Evolutionary conservation across 2,797 vertebrate genomes (phyloP), one percentile per base, ranked within the genome.

Genomic region (Taenioides sp.): DNA sequence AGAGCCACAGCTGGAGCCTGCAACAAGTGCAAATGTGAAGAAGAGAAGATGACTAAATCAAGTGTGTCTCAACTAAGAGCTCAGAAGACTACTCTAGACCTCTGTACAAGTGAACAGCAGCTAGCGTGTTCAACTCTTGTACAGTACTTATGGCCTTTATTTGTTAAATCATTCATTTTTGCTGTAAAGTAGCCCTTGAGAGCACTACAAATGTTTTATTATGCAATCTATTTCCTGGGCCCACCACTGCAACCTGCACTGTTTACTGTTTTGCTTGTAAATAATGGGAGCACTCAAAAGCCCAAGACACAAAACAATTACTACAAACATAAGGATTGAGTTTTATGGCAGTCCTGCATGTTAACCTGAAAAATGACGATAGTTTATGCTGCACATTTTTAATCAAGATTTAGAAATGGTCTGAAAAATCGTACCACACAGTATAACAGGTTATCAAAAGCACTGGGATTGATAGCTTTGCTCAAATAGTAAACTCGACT

Each of bases 1-100:
- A 84, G 75, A 85, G 80, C 72, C 81, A 79, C 89, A 91, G 87
- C 88, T 89, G 86, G 25, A 66, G 79, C 60, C 73, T 54, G 61
- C 2, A 25, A 77, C n/a, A 79, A 52, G 49, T 76, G 84, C 86
- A 84, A 80, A 90, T 86, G 86, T 83, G 76, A 54, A 77, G 75
- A 54, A 76, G 65, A 54, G 47, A 49, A 72, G 72, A 67, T 71
- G 61, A 28, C 71, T 50, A 20, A 58, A 67, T 72, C 69, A 76
- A 66, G 55, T 65, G 65, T 71, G 34, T 58, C 62, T 58, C 65
- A 65, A 69, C 62, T 65, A 67, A 34, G 17, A 59, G 10, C 72
- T 70, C 66, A 77, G 69, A 52, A 76, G 57, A 62, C 25, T 25
- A 52, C 10, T 47, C 23, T n/a, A 50, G 40, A 58, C 64, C 43